Evolutionary conservation across 2,888 invertebrate genomes (phyloP).

Genomic region (Trissoscelio sp.): DNA sequence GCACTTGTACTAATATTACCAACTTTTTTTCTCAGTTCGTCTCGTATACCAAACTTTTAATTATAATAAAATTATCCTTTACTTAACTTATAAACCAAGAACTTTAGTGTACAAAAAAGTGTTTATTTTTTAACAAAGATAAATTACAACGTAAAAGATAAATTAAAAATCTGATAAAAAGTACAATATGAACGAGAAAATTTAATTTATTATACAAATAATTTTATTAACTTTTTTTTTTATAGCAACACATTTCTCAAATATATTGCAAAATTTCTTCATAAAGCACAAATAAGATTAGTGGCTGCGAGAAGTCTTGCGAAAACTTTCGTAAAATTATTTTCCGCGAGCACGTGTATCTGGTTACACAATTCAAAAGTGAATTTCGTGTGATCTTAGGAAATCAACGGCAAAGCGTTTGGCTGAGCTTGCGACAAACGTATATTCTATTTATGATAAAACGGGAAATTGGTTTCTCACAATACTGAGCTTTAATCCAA

Average conservation of each 20-base stretch:
- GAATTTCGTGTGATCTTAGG: conserved; percentile 34
- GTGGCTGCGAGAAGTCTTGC: neutral
- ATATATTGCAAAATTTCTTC: neutral
- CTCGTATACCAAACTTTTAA: conserved; percentile 24
- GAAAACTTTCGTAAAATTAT: conserved; percentile 30
- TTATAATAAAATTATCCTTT: conserved; percentile 49
- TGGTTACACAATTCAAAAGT: conserved; percentile 22
- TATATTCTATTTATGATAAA: conserved; percentile 64
- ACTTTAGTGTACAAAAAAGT: no score
- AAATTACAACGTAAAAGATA: no score
- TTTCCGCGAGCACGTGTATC: conserved; percentile 30
- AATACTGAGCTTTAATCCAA: conserved; percentile 61
- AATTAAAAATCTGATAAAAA: no score
- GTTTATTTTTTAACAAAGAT: no score
- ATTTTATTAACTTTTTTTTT: neutral
- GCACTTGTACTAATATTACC: conserved; percentile 35
- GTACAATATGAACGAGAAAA: no score
- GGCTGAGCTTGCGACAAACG: conserved; percentile 32
- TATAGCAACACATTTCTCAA: neutral
- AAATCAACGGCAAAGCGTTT: conserved; percentile 41
- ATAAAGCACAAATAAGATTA: conserved; percentile 19
- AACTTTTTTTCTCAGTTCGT: conserved; percentile 27
- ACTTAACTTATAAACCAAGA: conserved; percentile 6
- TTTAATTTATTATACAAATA: no score
- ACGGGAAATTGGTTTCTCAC: conserved; percentile 64